A percentile compares a stretch with the other conserved stretches of the same genome.
phyloP scores from a whole-genome alignment of 2,888 invertebrate genomes.

The Mamestra brassicae region DNA sequence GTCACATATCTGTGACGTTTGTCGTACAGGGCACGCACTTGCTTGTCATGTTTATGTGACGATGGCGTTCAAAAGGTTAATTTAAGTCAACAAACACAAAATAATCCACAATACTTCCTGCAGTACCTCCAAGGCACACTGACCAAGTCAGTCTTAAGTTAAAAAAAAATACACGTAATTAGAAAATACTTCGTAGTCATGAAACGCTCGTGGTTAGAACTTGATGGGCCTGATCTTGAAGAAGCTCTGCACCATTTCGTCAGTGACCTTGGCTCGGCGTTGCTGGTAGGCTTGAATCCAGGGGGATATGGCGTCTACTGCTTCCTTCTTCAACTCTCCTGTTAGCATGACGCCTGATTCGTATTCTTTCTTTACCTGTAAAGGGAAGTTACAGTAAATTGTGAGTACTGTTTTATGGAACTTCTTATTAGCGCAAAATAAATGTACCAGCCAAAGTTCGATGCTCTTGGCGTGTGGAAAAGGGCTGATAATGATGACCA shows the following conservation, averaged over 20 bases:
- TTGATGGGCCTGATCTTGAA: slow-evolving; percentile 96
- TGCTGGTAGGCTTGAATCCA: slow-evolving; percentile 96
- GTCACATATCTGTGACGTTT: no score
- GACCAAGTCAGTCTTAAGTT: slow-evolving; percentile 57
- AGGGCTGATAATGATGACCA: neutral
- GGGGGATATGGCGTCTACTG: slow-evolving; percentile 93
- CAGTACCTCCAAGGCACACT: slow-evolving; percentile 52
- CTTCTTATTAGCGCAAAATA: neutral
- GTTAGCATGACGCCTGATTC: slow-evolving; percentile 97
- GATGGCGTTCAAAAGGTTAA: no score
- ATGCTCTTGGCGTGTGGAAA: neutral
- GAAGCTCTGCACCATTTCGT: slow-evolving; percentile 95
- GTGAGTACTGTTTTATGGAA: neutral
- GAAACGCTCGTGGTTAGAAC: slow-evolving; percentile 78
- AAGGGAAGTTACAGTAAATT: neutral
- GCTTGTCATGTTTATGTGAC: no score
- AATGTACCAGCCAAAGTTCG: neutral
- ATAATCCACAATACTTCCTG: slow-evolving; percentile 14
- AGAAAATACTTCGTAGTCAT: slow-evolving; percentile 21
- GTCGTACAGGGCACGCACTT: no score
- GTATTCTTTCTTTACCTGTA: slow-evolving; percentile 93
- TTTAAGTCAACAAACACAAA: slow-evolving; percentile 1
- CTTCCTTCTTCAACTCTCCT: slow-evolving; percentile 97
- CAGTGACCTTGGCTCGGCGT: slow-evolving; percentile 94
- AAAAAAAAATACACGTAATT: slow-evolving; percentile 22